Percentiles rank a stretch among this genome's conserved stretches.
phyloP scores from a whole-genome alignment of 2,797 vertebrate species.

The Lacerta bilineata region DNA sequence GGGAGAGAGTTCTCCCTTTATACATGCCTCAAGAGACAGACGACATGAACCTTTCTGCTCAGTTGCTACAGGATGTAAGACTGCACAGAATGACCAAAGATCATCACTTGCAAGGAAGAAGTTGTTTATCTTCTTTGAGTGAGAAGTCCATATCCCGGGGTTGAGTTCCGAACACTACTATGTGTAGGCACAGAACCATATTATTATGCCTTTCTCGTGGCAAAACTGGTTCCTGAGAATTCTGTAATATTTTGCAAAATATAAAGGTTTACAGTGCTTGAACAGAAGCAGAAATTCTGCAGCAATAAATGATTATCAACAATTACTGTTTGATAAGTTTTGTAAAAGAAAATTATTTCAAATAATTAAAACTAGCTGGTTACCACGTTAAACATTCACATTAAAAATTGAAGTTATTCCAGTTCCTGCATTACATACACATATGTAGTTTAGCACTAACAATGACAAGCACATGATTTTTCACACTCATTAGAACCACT shows the following conservation, averaged over 20 bases:
- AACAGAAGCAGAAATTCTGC: background rate
- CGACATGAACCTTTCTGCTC: no score
- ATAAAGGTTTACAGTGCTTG: background rate
- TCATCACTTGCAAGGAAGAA: no score
- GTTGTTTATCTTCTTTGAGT: no score
- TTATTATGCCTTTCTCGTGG: no score
- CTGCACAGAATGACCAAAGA: no score
- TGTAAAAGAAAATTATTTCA: background rate
- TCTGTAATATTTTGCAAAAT: background rate
- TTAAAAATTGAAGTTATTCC: background rate
- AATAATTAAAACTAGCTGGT: background rate
- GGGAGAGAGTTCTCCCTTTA: no score
- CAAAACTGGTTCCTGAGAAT: no score
- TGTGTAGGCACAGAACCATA: no score
- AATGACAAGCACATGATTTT: conserved; percentile 27
- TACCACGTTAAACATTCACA: background rate
- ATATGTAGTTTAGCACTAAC: conserved; percentile 30
- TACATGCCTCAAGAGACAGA: no score
- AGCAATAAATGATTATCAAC: background rate
- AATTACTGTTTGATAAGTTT: background rate
- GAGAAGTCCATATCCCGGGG: no score
- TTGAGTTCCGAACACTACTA: no score
- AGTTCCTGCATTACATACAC: background rate
- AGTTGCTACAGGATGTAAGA: no score
- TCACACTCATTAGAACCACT: background rate